Percentiles rank a stretch among this genome's conserved stretches.
These are phyloP conservation scores for Corythoichthys intestinalis DNA, from an alignment of 2,113 vertebrate species.

Conservation along the genomic window DNA sequence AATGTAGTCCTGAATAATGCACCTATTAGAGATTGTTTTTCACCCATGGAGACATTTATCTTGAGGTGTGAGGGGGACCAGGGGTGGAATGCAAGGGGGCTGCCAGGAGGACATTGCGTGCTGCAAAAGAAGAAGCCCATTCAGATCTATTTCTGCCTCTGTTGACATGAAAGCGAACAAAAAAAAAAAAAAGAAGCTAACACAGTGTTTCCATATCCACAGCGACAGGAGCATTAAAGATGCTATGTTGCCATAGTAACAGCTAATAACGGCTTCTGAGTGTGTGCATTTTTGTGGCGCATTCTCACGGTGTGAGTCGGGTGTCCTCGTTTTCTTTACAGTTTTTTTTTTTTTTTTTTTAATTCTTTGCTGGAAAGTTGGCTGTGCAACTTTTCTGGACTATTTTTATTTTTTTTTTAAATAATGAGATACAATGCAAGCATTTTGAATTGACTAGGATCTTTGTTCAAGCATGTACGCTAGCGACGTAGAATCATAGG, in stretches of 20 bases:
- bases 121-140: slow-evolving; percentile 36
- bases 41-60: slow-evolving; percentile 8
- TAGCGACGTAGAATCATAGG: too few relatives aligned
- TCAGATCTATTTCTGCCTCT: slow-evolving; percentile 61
- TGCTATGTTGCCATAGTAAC: slow-evolving; percentile 70
- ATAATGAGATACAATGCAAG: neutral
- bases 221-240: slow-evolving; percentile 51
- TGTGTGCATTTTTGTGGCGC: slow-evolving; percentile 7
- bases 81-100: neutral
- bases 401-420: neutral
- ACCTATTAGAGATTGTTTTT: neutral
- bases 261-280: slow-evolving; percentile 60
- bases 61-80: neutral
- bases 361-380: neutral
- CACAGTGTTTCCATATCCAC: slow-evolving; percentile 46
- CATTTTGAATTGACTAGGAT: neutral
- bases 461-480: too few relatives aligned
- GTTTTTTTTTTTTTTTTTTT: too few relatives aligned
- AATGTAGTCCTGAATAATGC: neutral
- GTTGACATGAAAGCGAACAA: slow-evolving; percentile 41
- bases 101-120: slow-evolving; percentile 21
- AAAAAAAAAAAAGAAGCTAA: slow-evolving; percentile 23
- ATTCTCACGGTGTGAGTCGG: slow-evolving; percentile 14
- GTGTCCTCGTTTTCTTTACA: slow-evolving; percentile 40
- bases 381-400: neutral